Percentiles rank a stretch among this genome's conserved stretches.
These are phyloP conservation scores for Bambusicola thoracicus DNA, from an alignment of 2,113 vertebrate species.

Conservation along the genomic window DNA sequence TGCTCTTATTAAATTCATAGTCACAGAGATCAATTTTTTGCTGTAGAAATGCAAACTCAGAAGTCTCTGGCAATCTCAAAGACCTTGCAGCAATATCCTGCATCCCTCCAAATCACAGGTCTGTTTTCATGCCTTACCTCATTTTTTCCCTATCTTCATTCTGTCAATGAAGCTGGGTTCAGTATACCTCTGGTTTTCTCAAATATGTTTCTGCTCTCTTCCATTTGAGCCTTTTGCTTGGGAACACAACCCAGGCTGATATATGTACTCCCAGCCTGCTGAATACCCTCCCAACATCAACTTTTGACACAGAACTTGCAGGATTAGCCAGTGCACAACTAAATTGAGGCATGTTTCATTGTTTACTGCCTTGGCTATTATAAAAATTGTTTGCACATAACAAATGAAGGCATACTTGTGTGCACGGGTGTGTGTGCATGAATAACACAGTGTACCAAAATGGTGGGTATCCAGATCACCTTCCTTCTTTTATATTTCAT, in stretches of 20 bases:
- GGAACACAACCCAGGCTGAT: background rate
- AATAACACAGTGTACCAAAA: background rate
- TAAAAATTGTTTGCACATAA: background rate
- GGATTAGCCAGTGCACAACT: background rate
- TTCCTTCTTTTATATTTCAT: background rate
- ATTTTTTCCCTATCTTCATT: fast-evolving
- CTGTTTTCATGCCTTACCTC: background rate
- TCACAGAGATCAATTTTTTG: background rate
- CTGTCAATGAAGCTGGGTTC: background rate
- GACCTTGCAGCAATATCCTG: background rate
- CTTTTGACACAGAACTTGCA: background rate
- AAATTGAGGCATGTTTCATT: background rate
- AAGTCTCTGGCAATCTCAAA: background rate
- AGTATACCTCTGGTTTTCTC: background rate
- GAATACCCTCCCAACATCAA: background rate
- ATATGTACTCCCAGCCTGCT: background rate
- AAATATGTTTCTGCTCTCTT: background rate
- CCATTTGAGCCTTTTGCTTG: background rate
- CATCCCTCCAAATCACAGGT: background rate
- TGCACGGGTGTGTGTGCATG: background rate
- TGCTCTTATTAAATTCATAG: background rate
- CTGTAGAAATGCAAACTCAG: background rate
- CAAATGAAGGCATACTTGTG: fast-evolving
- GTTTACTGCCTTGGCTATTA: background rate
- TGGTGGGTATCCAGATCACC: background rate